A percentile compares a stretch with the other conserved stretches of the same genome.
phyloP scores from a whole-genome alignment of 2,888 invertebrate species.

The Drosophila setosimentum region DNA sequence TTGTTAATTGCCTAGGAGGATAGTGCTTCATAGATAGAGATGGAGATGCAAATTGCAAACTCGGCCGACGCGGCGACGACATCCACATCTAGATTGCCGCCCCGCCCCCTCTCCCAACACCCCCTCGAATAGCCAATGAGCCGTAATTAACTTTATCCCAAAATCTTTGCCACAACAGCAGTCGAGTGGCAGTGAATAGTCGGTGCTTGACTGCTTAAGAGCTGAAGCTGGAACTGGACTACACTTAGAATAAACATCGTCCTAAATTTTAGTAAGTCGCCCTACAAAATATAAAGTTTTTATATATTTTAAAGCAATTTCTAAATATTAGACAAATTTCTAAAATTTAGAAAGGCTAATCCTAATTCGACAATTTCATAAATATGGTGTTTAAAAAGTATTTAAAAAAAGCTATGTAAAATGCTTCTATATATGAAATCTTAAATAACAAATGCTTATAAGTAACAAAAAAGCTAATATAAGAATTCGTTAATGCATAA shows the following conservation, averaged over 20 bases:
- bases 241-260: not conserved
- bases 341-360: not conserved
- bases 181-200: slow-evolving; percentile 33
- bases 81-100: slow-evolving; percentile 26
- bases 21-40: slow-evolving; percentile 20
- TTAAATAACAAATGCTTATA: not conserved
- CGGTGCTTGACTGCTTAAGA: slow-evolving; percentile 34
- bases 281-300: not conserved
- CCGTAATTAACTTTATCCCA: slow-evolving; percentile 83
- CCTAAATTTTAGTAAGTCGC: not conserved
- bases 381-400: too few species aligned
- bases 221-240: slow-evolving; percentile 9
- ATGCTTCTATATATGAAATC: not conserved
- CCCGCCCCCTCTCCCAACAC: not conserved
- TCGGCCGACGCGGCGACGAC: slow-evolving; percentile 38
- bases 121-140: slow-evolving; percentile 75
- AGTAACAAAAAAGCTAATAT: not conserved
- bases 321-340: not conserved
- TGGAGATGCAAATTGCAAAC: slow-evolving; percentile 31
- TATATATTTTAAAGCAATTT: not conserved
- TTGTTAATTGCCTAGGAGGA: slow-evolving; percentile 72
- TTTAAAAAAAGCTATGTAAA: not conserved
- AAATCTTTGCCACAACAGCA: slow-evolving; percentile 76
- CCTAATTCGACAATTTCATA: not conserved
- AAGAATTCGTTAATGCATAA: not conserved